These are phyloP conservation scores for Temnothorax unifasciatus DNA, from an alignment of 2,888 invertebrate genomes.

Conservation along the genomic window DNA sequence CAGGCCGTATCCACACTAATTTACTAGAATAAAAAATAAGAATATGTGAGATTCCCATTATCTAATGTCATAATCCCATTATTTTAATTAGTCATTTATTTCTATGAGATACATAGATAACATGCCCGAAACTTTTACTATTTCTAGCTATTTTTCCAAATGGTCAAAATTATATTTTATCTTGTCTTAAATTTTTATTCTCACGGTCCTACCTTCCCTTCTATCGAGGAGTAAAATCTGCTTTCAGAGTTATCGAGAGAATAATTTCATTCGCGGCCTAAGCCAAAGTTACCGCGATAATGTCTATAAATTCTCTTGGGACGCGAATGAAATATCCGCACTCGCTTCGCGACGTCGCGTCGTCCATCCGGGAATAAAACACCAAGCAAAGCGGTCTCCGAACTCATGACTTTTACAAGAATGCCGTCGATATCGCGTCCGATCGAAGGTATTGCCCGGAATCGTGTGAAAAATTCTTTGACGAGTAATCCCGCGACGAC, in stretches of 20 bases:
- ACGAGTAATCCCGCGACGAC: conserved; percentile 49
- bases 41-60: background rate
- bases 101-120: background rate
- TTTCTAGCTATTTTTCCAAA: background rate
- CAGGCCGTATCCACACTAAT: background rate
- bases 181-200: background rate
- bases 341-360: background rate
- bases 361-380: conserved; percentile 45
- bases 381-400: conserved; percentile 35
- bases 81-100: background rate
- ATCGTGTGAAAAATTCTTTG: conserved; percentile 45
- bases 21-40: background rate
- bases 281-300: conserved; percentile 20
- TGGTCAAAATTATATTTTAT: background rate
- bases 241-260: conserved; percentile 22
- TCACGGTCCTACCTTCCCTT: background rate
- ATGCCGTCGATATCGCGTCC: conserved; percentile 38
- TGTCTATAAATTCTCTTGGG: conserved; percentile 37
- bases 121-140: background rate
- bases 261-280: conserved; percentile 28
- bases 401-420: conserved; percentile 54
- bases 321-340: conserved; percentile 29
- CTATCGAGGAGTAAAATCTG: background rate
- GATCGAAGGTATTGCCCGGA: background rate
- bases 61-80: too few species aligned